phyloP scores from a whole-genome alignment of 2,797 vertebrate species.

The Potorous gilbertii region DNA sequence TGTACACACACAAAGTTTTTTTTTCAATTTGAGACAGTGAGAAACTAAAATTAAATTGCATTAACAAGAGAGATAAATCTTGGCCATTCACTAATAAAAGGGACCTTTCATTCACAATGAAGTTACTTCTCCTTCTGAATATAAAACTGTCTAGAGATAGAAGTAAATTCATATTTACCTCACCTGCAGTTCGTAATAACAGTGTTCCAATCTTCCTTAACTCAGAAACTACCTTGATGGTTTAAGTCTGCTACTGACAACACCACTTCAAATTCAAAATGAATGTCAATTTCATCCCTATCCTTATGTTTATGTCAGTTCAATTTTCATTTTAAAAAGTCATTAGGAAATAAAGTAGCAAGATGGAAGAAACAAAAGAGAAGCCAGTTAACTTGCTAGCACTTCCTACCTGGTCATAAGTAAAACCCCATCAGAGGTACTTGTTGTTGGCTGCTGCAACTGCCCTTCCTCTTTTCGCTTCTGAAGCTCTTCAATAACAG shows the following conservation, averaged over 20 bases:
- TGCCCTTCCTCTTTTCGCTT: conserved; percentile 90
- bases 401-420: conserved; percentile 95
- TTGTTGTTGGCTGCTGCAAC: conserved; percentile 83
- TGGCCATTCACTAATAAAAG: conserved; percentile 34
- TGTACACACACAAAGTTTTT: conserved; percentile 62
- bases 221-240: conserved; percentile 40
- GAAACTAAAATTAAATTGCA: conserved; percentile 65
- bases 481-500: conserved; percentile 89
- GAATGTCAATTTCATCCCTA: conserved; percentile 1
- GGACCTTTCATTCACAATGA: conserved; percentile 38
- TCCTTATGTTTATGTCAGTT: conserved; percentile 36
- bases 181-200: conserved; percentile 17
- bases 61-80: conserved; percentile 55
- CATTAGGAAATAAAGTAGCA: conserved; percentile 28
- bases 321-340: conserved; percentile 23
- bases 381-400: conserved; percentile 13
- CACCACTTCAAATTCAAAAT: conserved; percentile 48
- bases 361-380: not conserved
- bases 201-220: conserved; percentile 29
- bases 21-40: conserved; percentile 67
- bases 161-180: conserved; percentile 28
- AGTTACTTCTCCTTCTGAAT: conserved; percentile 24
- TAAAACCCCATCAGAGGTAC: conserved; percentile 88
- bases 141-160: conserved; percentile 17
- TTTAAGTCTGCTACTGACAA: conserved; percentile 31